Base-by-base conservation (phyloP, 2,888 invertebrate genomes). In the Agrochola lychnidis region DNA sequence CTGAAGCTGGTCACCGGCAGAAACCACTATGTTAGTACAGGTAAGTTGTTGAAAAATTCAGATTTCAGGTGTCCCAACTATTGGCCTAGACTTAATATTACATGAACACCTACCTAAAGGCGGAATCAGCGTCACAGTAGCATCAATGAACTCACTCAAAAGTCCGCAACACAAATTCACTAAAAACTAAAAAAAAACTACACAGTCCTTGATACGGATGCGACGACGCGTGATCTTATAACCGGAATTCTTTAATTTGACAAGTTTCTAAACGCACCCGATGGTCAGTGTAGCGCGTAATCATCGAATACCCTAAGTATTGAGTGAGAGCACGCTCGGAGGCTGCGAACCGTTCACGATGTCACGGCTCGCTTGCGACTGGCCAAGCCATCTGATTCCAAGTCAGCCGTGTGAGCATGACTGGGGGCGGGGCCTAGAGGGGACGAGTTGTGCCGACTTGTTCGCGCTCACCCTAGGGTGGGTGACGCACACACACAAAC, bases 321-420 rank as follows among this genome's bases (percentile, higher is more conserved):
- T 92, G 93, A 90, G 90, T 87, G 92, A 91, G 93, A 85, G 88
- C 86, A 87, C 92, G 93, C 91, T 93, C 91, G 93, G 94, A 94
- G 90, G 93, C 95, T 94, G 92, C 96, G 96, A 95, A 95, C 95
- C 96, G 96, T 96, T 96, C 94, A 93, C 96, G 95, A 94, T 95
- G 94, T 93, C 95, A 96, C 96, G 96, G 96, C 97, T 96, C 94
- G 96, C 92, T 96, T 92, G 93, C 96, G 96, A 96, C 96, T 96
- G 96, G 95, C 95, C 95, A 93, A 95, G 94, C 96, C 95, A 96
- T 96, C 96, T 96, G 96, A 96, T 96, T 96, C 93, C 96, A 96
- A 97, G 91, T 97, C 95, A 97, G 95, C 96, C 97, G 97, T 96
- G 94, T 96, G 96, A 96, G 96, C 96, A 97, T 93, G 93, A 89